These are phyloP conservation scores for Acleris cristana DNA, from an alignment of 2,888 invertebrate genomes.

Conservation along the genomic window DNA sequence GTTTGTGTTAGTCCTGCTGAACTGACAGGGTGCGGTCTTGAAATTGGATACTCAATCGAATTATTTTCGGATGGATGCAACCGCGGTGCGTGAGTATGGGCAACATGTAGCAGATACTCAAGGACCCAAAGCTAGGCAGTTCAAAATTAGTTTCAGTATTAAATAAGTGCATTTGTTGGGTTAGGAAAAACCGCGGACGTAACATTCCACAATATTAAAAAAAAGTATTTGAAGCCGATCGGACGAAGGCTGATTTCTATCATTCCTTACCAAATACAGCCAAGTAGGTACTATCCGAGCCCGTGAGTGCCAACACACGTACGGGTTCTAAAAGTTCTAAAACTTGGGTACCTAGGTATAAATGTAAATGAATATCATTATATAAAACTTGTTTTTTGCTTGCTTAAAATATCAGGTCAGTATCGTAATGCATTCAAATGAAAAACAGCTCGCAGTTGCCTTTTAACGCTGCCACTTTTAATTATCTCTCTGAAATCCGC, in stretches of 20 bases:
- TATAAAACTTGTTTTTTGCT: no score
- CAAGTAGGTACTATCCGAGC: no score
- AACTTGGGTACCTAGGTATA: no score
- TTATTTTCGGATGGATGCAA: slow-evolving; percentile 22
- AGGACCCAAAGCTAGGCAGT: not conserved
- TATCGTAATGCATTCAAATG: not conserved
- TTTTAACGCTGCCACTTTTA: slow-evolving; percentile 13
- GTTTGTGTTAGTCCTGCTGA: slow-evolving; percentile 15
- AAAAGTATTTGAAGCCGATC: no score
- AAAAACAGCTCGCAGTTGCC: slow-evolving; percentile 8
- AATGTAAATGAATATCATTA: no score
- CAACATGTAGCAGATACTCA: slow-evolving; percentile 1
- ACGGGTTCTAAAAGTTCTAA: no score
- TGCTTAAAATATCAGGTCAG: not conserved
- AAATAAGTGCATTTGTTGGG: no score
- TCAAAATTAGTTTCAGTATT: not conserved
- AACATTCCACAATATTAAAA: no score
- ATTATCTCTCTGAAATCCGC: slow-evolving; percentile 19
- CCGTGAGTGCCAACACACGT: no score
- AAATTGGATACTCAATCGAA: slow-evolving; percentile 35
- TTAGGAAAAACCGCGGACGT: no score
- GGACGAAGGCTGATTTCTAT: no score
- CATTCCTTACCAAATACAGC: no score
- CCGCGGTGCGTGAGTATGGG: slow-evolving; percentile 18
- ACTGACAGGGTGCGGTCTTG: slow-evolving; percentile 32